Base-by-base conservation (phyloP, 2,113 vertebrate genomes). In the Gobio gobio region DNA sequence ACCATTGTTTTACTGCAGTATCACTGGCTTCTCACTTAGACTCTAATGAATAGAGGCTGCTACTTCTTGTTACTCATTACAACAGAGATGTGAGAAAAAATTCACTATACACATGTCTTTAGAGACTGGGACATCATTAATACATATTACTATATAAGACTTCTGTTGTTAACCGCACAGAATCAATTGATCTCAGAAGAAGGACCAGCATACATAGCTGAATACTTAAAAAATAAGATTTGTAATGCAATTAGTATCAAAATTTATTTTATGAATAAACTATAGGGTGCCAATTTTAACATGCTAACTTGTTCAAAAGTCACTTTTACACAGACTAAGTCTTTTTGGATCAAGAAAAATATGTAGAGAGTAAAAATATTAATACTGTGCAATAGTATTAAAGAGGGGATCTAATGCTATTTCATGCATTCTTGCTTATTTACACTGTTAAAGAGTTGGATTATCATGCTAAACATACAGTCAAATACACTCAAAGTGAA, bases 31-130 rank as follows among this genome's bases (percentile, higher is more conserved):
- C 45, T 47, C 40, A 20, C 77, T 79, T 63, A n/a, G n/a, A 79
- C 22, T 79, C 40, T 63, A 79, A 63, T 79, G 58, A 79, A 61
- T 47, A 45, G 58, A 63, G 63, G 26, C 22, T 61, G n/a, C 40
- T 47, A 79, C 36, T 59, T 43, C 7, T 16, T 63, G 58, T 79
- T 79, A 36, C 77, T 79, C 77, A 63, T 79, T 79, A 63, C 36
- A 79, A 10, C 40, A 47, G n/a, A 63, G 13, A 45, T 73, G 40
- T 45, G 22, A 45, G 70, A 22, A 45, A 16, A 63, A 16, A 20
- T 29, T 45, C 40, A 79, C 40, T 79, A 26, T 18, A 18, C 33
- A 24, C 70, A 8, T 0, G 14, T 63, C 43, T 79, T 45, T 43
- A n/a, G 45, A 79, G 77, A 63, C 77, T 45, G 7, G 14, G 54